phyloP scores from a whole-genome alignment of 2,113 vertebrate genomes.

The Pangasianodon hypophthalmus region DNA sequence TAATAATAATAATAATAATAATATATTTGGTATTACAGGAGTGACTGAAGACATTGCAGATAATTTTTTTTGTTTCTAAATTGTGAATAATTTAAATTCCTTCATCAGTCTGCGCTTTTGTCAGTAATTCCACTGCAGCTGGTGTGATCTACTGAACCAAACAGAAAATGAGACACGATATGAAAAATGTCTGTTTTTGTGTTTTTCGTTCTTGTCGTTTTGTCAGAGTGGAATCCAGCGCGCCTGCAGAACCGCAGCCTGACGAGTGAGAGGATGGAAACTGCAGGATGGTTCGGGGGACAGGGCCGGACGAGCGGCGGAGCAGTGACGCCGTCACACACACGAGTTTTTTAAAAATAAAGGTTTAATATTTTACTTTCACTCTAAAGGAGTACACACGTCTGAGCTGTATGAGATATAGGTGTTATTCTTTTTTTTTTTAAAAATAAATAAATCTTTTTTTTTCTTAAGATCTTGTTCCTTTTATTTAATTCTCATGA shows the following conservation, averaged over 20 bases:
- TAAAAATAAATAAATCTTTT: background rate
- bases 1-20: background rate
- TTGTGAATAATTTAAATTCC: background rate
- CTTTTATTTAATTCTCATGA: background rate
- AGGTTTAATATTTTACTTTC: background rate
- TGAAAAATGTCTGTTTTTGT: background rate
- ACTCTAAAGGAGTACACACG: background rate
- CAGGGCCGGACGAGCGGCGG: background rate
- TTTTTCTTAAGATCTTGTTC: background rate
- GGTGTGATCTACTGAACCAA: background rate
- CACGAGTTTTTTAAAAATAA: background rate
- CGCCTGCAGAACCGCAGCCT: constrained; percentile 40
- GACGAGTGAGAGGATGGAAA: constrained; percentile 21
- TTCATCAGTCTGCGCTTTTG: background rate
- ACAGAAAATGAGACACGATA: background rate
- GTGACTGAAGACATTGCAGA: background rate
- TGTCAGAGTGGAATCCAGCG: constrained; percentile 60
- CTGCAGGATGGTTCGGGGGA: background rate
- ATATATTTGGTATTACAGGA: too few species aligned
- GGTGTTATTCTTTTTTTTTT: background rate
- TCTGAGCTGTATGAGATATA: background rate
- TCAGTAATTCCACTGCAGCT: background rate
- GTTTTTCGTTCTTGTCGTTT: constrained; percentile 20
- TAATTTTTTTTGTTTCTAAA: background rate
- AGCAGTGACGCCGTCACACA: background rate